These are phyloP conservation scores for Falcunculus frontatus DNA, from an alignment of 2,113 vertebrate species.

Conservation along the genomic window DNA sequence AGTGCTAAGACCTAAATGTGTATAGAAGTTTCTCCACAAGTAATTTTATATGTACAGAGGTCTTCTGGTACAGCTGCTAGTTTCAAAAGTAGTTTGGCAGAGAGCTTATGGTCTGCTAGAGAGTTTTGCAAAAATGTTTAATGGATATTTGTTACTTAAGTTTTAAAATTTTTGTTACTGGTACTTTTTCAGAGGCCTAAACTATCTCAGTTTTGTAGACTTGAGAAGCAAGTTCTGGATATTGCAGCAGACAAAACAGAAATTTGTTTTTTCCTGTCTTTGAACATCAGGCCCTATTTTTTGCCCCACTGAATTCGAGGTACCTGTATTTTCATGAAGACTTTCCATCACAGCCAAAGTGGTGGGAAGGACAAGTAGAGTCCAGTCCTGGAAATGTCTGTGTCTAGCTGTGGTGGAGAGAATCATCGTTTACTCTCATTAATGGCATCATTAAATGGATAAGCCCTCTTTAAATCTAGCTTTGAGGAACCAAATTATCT, in stretches of 20 bases:
- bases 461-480: neutral
- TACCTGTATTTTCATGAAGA: neutral
- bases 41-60: neutral
- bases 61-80: neutral
- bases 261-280: neutral
- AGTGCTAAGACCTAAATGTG: neutral
- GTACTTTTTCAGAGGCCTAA: neutral
- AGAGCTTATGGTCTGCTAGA: neutral
- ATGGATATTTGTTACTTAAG: neutral
- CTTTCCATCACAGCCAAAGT: neutral
- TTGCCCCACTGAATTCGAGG: neutral
- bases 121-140: neutral
- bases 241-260: neutral
- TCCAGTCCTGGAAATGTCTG: neutral
- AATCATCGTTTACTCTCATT: neutral
- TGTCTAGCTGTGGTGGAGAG: neutral
- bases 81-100: neutral
- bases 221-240: neutral
- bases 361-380: neutral
- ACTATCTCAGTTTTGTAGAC: neutral
- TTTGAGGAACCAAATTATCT: neutral
- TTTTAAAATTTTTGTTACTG: neutral
- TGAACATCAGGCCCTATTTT: neutral
- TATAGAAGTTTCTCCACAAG: neutral
- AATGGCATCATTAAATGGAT: neutral